Evolutionary conservation across 2,113 vertebrate species (phyloP).

Genomic region (Haemorhous mexicanus): DNA sequence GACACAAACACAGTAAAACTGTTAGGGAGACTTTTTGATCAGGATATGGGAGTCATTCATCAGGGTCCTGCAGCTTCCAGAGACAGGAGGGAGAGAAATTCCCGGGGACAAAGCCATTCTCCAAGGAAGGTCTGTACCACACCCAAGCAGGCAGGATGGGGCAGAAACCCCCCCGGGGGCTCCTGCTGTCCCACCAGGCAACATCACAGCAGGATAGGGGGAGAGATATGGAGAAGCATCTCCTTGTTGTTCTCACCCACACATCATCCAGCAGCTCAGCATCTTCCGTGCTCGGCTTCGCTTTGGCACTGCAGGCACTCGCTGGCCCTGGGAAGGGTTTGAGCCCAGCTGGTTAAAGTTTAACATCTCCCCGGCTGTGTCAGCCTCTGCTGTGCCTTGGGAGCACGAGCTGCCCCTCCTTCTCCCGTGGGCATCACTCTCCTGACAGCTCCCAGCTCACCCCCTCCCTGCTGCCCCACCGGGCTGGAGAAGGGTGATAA

Average conservation of each 20-base stretch:
- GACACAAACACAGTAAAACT: conserved; percentile 79
- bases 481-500: background rate
- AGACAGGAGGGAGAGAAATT: conserved; percentile 77
- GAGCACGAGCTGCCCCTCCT: background rate
- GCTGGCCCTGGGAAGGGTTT: conserved; percentile 31
- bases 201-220: background rate
- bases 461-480: background rate
- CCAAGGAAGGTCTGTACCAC: conserved; percentile 20
- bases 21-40: conserved; percentile 76
- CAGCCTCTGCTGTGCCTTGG: conserved; percentile 38
- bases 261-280: background rate
- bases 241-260: background rate
- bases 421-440: conserved; percentile 26
- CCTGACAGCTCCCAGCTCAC: background rate
- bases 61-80: conserved; percentile 72
- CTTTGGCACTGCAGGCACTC: background rate
- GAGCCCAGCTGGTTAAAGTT: conserved; percentile 65
- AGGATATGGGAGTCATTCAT: conserved; percentile 83
- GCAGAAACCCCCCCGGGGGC: background rate
- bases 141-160: background rate
- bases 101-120: conserved; percentile 60
- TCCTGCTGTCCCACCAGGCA: background rate
- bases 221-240: background rate
- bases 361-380: conserved; percentile 56
- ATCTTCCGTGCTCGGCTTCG: background rate